These are phyloP conservation scores for Oncorhynchus tshawytscha DNA, from an alignment of 2,113 vertebrate species.

Conservation along the genomic window DNA sequence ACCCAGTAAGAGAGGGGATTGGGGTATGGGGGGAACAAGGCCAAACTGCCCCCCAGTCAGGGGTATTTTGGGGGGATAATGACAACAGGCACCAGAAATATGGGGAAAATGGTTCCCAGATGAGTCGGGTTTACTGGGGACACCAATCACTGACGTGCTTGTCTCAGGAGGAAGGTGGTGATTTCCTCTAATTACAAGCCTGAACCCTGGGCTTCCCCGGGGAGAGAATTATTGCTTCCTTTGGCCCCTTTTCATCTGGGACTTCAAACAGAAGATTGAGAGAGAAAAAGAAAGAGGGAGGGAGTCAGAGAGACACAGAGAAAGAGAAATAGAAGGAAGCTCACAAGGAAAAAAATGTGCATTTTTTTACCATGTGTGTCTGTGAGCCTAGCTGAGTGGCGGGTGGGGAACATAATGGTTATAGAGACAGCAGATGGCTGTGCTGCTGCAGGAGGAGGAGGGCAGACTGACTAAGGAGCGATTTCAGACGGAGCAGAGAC, in stretches of 20 bases:
- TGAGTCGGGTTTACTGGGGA: slow-evolving; percentile 62
- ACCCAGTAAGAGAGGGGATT: slow-evolving; percentile 45
- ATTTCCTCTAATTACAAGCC: slow-evolving; percentile 60
- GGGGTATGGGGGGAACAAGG: slow-evolving; percentile 28
- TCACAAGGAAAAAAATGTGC: neutral
- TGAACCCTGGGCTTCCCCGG: slow-evolving; percentile 4
- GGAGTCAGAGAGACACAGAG: slow-evolving; percentile 3
- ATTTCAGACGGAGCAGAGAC: slow-evolving; percentile 51
- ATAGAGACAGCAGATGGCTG: slow-evolving; percentile 16
- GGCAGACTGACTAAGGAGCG: slow-evolving; percentile 38
- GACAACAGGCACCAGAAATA: slow-evolving; percentile 67
- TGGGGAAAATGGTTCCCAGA: slow-evolving; percentile 65
- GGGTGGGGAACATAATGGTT: neutral
- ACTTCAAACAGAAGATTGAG: slow-evolving; percentile 43
- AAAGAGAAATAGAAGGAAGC: neutral
- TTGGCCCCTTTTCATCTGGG: slow-evolving; percentile 44
- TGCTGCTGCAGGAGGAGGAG: slow-evolving; percentile 18
- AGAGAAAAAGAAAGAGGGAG: slow-evolving; percentile 6
- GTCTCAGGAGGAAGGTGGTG: slow-evolving; percentile 40
- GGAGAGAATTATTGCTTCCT: slow-evolving; percentile 53
- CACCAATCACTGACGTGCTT: slow-evolving; percentile 47
- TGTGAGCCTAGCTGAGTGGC: slow-evolving; percentile 13
- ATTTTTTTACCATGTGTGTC: neutral
- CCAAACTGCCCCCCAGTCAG: slow-evolving; percentile 56
- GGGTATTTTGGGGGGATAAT: slow-evolving; percentile 62